These are phyloP conservation scores for Labeo calbasu DNA, from an alignment of 2,797 vertebrate species.

Conservation along the genomic window DNA sequence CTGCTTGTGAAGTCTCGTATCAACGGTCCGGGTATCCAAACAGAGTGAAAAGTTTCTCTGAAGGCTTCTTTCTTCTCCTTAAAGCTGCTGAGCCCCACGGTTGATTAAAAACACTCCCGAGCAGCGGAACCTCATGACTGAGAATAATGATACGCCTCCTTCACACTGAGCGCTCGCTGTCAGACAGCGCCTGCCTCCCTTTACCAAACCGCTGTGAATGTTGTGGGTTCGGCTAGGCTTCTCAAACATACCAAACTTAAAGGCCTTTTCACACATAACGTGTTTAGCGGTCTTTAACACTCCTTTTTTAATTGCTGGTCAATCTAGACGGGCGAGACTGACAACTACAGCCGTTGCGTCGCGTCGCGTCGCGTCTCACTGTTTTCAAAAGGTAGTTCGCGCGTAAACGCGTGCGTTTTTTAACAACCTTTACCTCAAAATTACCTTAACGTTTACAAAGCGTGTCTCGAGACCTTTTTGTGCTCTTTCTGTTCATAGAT, in stretches of 20 bases:
- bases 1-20: background rate
- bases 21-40: conserved; percentile 5
- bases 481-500: background rate
- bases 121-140: conserved; percentile 73
- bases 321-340: background rate
- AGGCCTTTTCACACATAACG: background rate
- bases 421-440: background rate
- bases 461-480: background rate
- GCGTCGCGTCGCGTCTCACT: background rate
- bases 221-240: background rate
- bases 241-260: background rate
- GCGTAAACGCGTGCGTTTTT: background rate
- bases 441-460: background rate
- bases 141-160: conserved; percentile 63
- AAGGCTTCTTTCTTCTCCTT: conserved; percentile 31
- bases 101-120: conserved; percentile 77
- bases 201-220: background rate
- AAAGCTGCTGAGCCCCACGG: conserved; percentile 51
- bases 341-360: background rate
- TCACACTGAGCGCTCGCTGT: conserved; percentile 34
- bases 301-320: background rate
- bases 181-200: conserved; percentile 36
- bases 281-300: background rate
- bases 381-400: background rate
- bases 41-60: conserved; percentile 57